Base-by-base conservation (phyloP, 2,888 invertebrate genomes). In the Hesperia comma region DNA sequence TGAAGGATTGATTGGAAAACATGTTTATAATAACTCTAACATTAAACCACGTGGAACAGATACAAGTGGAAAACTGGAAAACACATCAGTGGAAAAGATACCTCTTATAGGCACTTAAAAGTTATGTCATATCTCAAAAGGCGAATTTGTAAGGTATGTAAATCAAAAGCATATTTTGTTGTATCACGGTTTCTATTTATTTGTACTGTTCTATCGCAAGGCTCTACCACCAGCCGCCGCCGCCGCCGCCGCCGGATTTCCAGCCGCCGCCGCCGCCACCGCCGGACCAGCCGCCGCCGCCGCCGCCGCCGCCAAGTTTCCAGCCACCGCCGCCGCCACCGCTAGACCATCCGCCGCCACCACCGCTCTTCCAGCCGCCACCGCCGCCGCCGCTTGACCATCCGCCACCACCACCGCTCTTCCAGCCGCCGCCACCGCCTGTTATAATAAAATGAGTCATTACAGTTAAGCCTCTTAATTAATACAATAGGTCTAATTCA, bases 151-250 rank as follows among this genome's bases (percentile, higher is more conserved):
- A 41, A n/a, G 41, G 26, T 26, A 26, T 1, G 37, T 37, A 37
- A 37, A 37, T 37, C 37, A 53, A 56, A 17, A 21, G 37, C 8
- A 51, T 61, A 7, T 61, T 26, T 14, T 51, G 3, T 51, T 1
- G 51, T 51, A 60, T 56, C 37, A 56, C 17, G 6, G 19, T 15
- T 33, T 19, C 15, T 56, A 40, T 56, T 56, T 56, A 37, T 56
- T 32, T 40, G 32, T 33, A 56, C 55, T 56, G 33, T 37, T 32
- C 17, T 19, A 56, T 56, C 17, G 37, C 19, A 37, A 3, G 37
- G 6, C 6, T 88, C 84, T 54, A 89, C 87, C 88, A 89, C 89
- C 89, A 87, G 74, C 88, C 87, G 67, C 77, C 77, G 56, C 77
- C 67, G 69, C 76, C 66, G 63, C 74, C 73, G 17, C 72, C 72